phyloP scores from a whole-genome alignment of 2,888 invertebrate genomes.

The Drosophila subsilvestris region DNA sequence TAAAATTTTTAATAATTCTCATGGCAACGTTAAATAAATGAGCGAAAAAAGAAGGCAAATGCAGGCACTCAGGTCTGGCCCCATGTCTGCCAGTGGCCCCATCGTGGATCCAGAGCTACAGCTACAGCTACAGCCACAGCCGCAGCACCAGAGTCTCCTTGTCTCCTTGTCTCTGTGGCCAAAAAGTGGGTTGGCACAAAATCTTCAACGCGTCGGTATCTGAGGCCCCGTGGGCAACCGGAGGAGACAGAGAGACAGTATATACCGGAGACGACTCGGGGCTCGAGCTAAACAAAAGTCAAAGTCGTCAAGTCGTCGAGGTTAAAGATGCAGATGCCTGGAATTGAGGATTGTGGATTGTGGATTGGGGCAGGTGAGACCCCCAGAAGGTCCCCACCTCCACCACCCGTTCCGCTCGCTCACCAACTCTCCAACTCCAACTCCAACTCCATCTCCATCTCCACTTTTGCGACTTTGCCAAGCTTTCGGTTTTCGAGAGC shows the following conservation, averaged over 20 bases:
- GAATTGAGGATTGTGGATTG: conserved; percentile 49
- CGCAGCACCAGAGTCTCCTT: conserved; percentile 5
- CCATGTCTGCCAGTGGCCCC: conserved; percentile 15
- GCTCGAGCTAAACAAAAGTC: conserved; percentile 55
- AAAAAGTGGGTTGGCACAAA: conserved; percentile 73
- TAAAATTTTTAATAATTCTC: conserved; percentile 84
- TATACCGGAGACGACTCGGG: conserved; percentile 12
- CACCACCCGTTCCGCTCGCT: too few relatives aligned
- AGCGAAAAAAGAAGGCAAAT: conserved; percentile 51
- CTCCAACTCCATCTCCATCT: background rate
- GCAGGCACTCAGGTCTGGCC: conserved; percentile 16
- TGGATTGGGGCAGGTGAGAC: conserved; percentile 59
- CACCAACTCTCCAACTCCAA: too few relatives aligned
- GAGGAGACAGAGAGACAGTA: conserved; percentile 4
- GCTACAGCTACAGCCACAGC: background rate
- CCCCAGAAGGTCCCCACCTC: conserved; percentile 1
- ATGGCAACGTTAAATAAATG: conserved; percentile 74
- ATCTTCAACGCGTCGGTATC: conserved; percentile 72
- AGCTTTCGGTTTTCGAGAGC: conserved; percentile 59
- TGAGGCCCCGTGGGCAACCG: conserved; percentile 54
- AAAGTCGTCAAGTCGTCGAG: conserved; percentile 69
- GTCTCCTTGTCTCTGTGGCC: conserved; percentile 40
- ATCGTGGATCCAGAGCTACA: background rate
- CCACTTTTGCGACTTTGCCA: conserved; percentile 46
- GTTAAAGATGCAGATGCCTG: conserved; percentile 61